These are phyloP conservation scores for Phymanthus crucifer DNA, from an alignment of 92 coral and sea anemone genomes.

Conservation along the genomic window DNA sequence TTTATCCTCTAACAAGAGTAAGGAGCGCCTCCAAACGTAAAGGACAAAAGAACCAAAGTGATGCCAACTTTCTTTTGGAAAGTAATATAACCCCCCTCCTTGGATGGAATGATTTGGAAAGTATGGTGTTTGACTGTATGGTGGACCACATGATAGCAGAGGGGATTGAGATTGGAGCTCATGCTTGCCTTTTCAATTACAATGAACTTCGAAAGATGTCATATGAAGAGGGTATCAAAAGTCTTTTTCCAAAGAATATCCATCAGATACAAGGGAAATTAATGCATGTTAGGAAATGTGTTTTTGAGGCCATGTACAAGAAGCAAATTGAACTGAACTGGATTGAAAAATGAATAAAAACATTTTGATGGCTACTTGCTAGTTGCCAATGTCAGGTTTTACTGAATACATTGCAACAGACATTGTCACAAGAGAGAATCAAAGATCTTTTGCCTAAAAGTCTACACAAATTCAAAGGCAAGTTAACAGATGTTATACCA, in stretches of 20 bases:
- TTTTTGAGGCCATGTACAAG: slow-evolving; percentile 40
- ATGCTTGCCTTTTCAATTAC: slow-evolving; percentile 17
- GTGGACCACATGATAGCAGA: slow-evolving; percentile 41
- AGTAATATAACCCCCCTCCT: slow-evolving; percentile 27
- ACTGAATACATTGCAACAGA: neutral
- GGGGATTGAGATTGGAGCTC: slow-evolving; percentile 24
- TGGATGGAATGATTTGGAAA: slow-evolving; percentile 41
- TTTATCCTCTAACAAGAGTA: slow-evolving; percentile 35
- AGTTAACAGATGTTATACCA: too few relatives aligned
- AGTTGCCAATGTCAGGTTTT: neutral
- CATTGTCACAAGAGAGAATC: neutral
- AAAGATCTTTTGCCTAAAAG: too few relatives aligned
- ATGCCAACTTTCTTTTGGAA: slow-evolving; percentile 30
- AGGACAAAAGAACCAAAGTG: slow-evolving; percentile 33
- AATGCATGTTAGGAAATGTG: slow-evolving; percentile 29
- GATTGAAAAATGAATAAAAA: slow-evolving; percentile 12
- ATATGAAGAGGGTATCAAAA: slow-evolving; percentile 30
- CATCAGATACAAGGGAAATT: slow-evolving; percentile 44
- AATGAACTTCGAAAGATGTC: slow-evolving; percentile 35
- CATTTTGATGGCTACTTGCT: neutral
- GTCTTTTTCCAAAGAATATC: slow-evolving; percentile 25
- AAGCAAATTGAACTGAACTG: slow-evolving; percentile 44
- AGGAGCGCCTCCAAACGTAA: slow-evolving; percentile 30
- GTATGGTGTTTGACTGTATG: slow-evolving; percentile 43
- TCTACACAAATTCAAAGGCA: too few relatives aligned